Base-by-base conservation (phyloP, 1,140 invertebrate species). In the Lasaia peninsularis region DNA sequence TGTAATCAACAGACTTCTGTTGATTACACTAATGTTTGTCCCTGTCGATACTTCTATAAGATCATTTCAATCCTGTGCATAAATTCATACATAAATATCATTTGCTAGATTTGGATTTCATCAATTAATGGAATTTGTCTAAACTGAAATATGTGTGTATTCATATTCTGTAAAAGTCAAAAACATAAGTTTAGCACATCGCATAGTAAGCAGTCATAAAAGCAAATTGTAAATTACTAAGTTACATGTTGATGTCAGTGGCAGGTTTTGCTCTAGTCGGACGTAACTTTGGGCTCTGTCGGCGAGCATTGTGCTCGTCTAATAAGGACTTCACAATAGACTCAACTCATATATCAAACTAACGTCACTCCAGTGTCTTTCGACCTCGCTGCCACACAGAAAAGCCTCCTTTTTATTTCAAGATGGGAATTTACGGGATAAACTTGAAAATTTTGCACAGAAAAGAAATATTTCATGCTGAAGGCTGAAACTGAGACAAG, bases 281-380 rank as follows among this genome's bases (percentile, higher is more conserved):
- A 69, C 73, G 73, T 73, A 74, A 76, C 70, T 76, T 64, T 56
- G 65, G 63, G 69, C 71, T 73, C 71, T 76, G 63, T 58, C 63
- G 62, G 67, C 74, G 73, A 71, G 67, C 63, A 81, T 86, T 83
- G 83, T 85, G 74, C 58, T 61, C 75, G 77, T 79, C 78, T 86
- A 83, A 80, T 77, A 81, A 73, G 69, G 62, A 73, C 69, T 76
- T 65, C 75, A 87, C 81, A 87, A 87, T 84, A 79, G 84, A 63
- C 64, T 61, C 58, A 62, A 73, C 71, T 85, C 84, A 66, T 87
- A 85, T 82, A 87, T 87, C 84, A 87, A 87, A 87, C 81, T 81
- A 84, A 82, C 81, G 84, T 87, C 84, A 80, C 78, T 78, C 77
- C 72, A 73, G 80, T 75, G 80, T 87, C 81, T 87, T 87, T 81